Evolutionary conservation across 2,888 invertebrate species (phyloP), one percentile per base, ranked within the genome.

Genomic region (Drosophila tripunctata): DNA sequence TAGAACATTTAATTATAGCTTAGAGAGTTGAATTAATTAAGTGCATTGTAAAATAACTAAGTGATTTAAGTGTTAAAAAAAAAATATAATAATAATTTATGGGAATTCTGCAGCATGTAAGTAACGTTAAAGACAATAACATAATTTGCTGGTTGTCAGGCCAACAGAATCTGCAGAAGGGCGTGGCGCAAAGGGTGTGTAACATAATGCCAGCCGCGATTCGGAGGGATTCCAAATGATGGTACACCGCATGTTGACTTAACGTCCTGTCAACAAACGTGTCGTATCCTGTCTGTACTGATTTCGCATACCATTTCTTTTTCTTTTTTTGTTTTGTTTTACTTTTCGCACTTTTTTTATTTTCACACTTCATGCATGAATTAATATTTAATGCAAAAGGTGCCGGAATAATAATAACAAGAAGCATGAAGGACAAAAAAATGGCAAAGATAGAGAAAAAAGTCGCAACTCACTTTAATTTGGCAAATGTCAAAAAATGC

Each of bases 301-400:
- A 70, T 70, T 76, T 76, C 22, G 43, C 43, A 60, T 52, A 62
- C 48, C 22, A 48, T 38, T 41, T n/a, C n/a, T n/a, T n/a, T n/a
- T n/a, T n/a, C n/a, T n/a, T n/a, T n/a, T n/a, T n/a, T n/a, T n/a
- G n/a, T n/a, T n/a, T n/a, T n/a, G n/a, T n/a, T n/a, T n/a, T n/a
- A n/a, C n/a, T 14, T 31, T 63, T 45, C 57, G 14, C 41, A 40
- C 38, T 22, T 58, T 33, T 54, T 54, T 51, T 58, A 27, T 48
- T 66, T 75, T 64, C 62, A 67, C 62, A 67, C 58, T 67, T 78
- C 67, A 33, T 70, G 81, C 74, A 75, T 67, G 80, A 81, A 77
- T 83, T 77, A 73, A 78, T 77, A 56, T 71, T 64, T 70, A 77
- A 81, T 76, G 78, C 62, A 78, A 64, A 69, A 82, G 78, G 81